Conservation (phyloP, 1,140 invertebrate species). For the Brachionus rubens region DNA sequence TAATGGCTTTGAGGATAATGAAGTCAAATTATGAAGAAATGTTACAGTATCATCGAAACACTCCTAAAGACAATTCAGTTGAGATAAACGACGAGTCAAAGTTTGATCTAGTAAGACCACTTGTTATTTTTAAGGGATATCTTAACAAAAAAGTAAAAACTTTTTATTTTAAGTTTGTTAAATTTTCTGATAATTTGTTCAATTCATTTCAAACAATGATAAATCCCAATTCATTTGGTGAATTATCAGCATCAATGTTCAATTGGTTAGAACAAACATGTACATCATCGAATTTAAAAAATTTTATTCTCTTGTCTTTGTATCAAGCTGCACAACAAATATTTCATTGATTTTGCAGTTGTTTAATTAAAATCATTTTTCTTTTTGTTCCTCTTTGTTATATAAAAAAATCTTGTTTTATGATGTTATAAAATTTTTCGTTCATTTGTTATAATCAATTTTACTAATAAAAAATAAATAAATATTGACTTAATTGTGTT, state of each 20-base stretch:
- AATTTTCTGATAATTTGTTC: constrained; percentile 45
- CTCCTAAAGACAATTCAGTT: constrained; percentile 39
- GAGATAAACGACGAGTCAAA: constrained; percentile 40
- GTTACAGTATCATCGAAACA: constrained; percentile 32
- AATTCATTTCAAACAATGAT: constrained; percentile 38
- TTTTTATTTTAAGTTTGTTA: constrained; percentile 16
- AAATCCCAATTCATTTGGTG: constrained; percentile 33
- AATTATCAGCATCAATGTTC: constrained; percentile 35
- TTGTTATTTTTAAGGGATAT: not conserved
- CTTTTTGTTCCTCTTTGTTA: too few species aligned
- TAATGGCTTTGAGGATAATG: constrained; percentile 40
- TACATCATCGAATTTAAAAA: constrained; percentile 36
- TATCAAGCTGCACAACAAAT: constrained; percentile 36
- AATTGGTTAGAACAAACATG: constrained; percentile 43
- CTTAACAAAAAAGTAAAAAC: not conserved
- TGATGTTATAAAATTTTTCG: too few species aligned
- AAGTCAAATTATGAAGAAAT: constrained; percentile 42
- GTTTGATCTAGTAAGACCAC: constrained; percentile 13
- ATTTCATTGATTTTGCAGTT: constrained; percentile 24
- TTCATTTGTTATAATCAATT: too few species aligned
- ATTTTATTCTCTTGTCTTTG: constrained; percentile 36
- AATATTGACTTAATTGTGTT: too few species aligned
- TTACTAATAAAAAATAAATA: too few species aligned
- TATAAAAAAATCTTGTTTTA: too few species aligned
- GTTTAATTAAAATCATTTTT: too few species aligned